Evolutionary conservation across 1,140 invertebrate genomes (phyloP).

Genomic region (Macrobrachium nipponense): DNA sequence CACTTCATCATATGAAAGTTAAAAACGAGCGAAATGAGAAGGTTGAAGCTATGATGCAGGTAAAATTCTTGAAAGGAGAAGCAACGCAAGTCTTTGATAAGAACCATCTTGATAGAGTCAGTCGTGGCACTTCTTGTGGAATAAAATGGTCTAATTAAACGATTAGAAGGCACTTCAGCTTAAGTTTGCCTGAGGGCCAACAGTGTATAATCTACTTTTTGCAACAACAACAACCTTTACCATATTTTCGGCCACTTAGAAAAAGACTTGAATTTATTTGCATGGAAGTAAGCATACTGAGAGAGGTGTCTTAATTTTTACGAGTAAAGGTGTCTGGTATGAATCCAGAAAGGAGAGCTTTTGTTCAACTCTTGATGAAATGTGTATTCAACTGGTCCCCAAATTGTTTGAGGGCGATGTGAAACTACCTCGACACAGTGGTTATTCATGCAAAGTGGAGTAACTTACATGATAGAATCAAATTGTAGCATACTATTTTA

Average conservation of each 20-base stretch:
- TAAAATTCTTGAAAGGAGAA: neutral
- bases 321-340: too few species aligned
- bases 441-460: neutral
- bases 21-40: neutral
- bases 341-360: too few species aligned
- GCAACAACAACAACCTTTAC: neutral
- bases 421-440: neutral
- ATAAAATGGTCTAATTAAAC: constrained; percentile 21
- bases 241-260: too few species aligned
- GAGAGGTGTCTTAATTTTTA: too few species aligned
- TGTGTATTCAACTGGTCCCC: too few species aligned
- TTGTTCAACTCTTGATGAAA: too few species aligned
- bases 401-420: too few species aligned
- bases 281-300: too few species aligned
- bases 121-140: neutral
- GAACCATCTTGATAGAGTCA: neutral
- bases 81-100: neutral
- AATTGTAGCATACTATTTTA: constrained; percentile 1
- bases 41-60: neutral
- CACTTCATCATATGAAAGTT: neutral
- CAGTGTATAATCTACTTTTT: constrained; percentile 1
- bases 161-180: constrained; percentile 25
- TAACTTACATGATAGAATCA: neutral
- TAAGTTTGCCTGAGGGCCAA: neutral
- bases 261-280: too few species aligned